Evolutionary conservation across 2,797 vertebrate genomes (phyloP), one percentile per base, ranked within the genome.

Genomic region (Karalla daura): DNA sequence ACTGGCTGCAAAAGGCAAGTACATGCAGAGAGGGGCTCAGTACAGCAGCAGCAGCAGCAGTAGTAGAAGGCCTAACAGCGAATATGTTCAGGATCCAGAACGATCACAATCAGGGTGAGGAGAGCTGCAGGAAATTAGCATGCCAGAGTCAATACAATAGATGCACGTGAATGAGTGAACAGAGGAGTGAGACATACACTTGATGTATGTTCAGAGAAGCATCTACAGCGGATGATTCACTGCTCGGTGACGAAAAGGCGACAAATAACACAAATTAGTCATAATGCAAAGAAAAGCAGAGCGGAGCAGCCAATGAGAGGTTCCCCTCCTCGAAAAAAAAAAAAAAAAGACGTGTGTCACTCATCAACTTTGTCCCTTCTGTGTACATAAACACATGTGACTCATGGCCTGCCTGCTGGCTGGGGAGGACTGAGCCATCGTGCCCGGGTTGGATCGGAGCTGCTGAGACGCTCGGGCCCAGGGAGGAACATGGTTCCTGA

Each of bases 401-500:
- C 63, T 78, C 75, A 67, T 67, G 44, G 45, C 61, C 76, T 64
- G 54, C 61, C 76, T 64, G 54, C 46, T 46, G 33, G 50, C 65
- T 69, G 74, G 66, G 62, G 17, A 46, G 76, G 59, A 80, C 63
- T n/a, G 61, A 47, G 74, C 76, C 30, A 45, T 12, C 54, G 67
- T 56, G 51, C 70, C 15, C 5, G 62, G 36, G 36, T 74, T 54
- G 25, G 66, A 78, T 59, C 72, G 24, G 82, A 82, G 61, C 81
- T 64, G 77, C 69, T n/a, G 41, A 60, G 56, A 78, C 60, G 8
- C 70, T 76, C 66, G 82, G 74, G 70, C 71, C 85, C 65, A 67
- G 37, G 28, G 63, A n/a, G 60, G 75, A 88, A 88, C 76, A 94
- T 93, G 93, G 5, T 73, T 80, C 84, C 85, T 61, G 62, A 67